A percentile compares a stretch with the other conserved stretches of the same genome.
Conservation (phyloP, 1,140 invertebrate genomes). For the Triops cancriformis region DNA sequence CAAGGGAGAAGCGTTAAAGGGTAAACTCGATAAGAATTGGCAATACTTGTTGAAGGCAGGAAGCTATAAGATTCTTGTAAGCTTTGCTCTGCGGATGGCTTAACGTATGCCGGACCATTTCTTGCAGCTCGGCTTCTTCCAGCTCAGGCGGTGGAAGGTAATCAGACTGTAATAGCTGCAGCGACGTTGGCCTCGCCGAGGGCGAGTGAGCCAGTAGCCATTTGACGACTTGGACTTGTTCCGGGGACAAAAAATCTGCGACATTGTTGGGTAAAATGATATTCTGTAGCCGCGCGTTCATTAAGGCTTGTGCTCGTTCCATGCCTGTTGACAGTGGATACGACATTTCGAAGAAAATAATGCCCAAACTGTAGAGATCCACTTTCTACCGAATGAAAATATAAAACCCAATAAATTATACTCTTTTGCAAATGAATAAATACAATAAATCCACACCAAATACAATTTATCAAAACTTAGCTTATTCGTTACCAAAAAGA, state of each 20-base stretch:
- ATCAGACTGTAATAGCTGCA: constrained; percentile 69
- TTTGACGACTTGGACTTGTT: constrained; percentile 43
- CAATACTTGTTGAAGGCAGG: constrained; percentile 55
- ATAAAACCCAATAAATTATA: neutral
- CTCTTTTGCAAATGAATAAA: neutral
- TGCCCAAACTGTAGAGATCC: constrained; percentile 83
- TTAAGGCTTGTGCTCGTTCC: constrained; percentile 73
- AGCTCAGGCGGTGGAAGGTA: constrained; percentile 66
- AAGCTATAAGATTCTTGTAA: constrained; percentile 65
- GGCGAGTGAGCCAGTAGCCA: constrained; percentile 82
- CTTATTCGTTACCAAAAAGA: too few species aligned
- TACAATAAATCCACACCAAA: neutral
- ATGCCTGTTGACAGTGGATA: constrained; percentile 73
- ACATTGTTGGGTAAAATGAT: constrained; percentile 59
- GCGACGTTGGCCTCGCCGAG: constrained; percentile 65
- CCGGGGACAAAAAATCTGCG: constrained; percentile 40
- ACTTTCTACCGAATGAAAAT: constrained; percentile 54
- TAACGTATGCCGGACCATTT: constrained; percentile 64
- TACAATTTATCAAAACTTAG: too few species aligned
- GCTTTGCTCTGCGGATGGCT: constrained; percentile 69
- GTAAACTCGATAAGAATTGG: too few species aligned
- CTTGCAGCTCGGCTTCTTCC: constrained; percentile 68
- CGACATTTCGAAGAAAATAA: constrained; percentile 94
- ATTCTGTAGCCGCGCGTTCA: constrained; percentile 54
- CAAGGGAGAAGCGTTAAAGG: too few species aligned